These are phyloP conservation scores for Meloe dianella DNA, from an alignment of 2,888 invertebrate species.

Conservation along the genomic window DNA sequence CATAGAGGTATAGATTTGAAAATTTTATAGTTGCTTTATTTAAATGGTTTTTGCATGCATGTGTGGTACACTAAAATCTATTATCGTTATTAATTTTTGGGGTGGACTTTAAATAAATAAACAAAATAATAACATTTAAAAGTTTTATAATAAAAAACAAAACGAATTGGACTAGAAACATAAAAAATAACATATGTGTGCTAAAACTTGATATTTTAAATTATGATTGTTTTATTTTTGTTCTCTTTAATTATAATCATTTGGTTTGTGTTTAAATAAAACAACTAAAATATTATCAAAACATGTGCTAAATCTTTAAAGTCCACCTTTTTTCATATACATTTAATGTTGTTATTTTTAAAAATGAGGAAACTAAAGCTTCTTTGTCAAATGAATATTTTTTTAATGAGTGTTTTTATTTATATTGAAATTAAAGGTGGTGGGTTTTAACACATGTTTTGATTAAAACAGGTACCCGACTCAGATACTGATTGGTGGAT, in stretches of 20 bases:
- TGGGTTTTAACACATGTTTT: conserved; percentile 57
- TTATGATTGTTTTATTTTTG: conserved; percentile 4
- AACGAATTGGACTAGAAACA: conserved; percentile 19
- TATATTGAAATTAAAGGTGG: conserved; percentile 39
- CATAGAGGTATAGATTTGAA: not conserved
- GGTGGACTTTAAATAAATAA: conserved; percentile 62
- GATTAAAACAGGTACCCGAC: conserved; percentile 62
- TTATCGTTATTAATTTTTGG: conserved; percentile 38
- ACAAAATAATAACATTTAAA: conserved; percentile 23
- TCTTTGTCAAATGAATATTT: conserved; percentile 23
- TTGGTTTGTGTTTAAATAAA: conserved; percentile 16
- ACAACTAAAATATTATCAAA: conserved; percentile 44
- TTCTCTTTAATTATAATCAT: conserved; percentile 8
- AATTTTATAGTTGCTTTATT: conserved; percentile 19
- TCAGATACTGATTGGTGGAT: conserved; percentile 79
- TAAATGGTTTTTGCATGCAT: conserved; percentile 29
- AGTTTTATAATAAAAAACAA: conserved; percentile 5
- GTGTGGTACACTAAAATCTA: conserved; percentile 32
- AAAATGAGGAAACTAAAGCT: conserved; percentile 14
- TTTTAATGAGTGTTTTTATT: conserved; percentile 20
- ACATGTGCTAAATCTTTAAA: conserved; percentile 58
- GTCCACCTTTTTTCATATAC: conserved; percentile 56
- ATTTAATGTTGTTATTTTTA: conserved; percentile 12
- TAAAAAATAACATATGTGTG: conserved; percentile 45
- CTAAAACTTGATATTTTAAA: conserved; percentile 28